Percentiles rank a stretch among this genome's conserved stretches.
These are phyloP conservation scores for Nematolebias whitei DNA, from an alignment of 2,113 vertebrate species.

Conservation along the genomic window DNA sequence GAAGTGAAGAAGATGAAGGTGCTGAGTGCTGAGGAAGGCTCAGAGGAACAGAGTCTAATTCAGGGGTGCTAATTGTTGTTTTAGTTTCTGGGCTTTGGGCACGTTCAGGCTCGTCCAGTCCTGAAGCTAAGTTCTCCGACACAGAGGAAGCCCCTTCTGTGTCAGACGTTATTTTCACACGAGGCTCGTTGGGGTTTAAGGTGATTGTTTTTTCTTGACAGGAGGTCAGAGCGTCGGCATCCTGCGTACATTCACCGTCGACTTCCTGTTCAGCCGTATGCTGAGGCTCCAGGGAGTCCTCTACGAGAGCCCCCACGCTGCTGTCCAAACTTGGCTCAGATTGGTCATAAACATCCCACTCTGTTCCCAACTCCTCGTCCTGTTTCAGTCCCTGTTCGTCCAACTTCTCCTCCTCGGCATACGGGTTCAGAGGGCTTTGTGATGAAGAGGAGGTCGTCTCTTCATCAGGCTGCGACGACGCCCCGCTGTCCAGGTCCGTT, in stretches of 20 bases:
- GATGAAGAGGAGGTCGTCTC: conserved; percentile 40
- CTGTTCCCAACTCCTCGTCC: conserved; percentile 56
- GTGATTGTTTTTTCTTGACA: conserved; percentile 52
- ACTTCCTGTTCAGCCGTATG: conserved; percentile 42
- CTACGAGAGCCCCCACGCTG: conserved; percentile 39
- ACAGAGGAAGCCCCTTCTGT: conserved; percentile 36
- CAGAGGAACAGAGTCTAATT: conserved; percentile 36
- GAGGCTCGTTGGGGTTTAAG: conserved; percentile 29
- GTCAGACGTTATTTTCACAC: conserved; percentile 33
- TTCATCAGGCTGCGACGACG: conserved; percentile 68
- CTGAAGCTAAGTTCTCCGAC: conserved; percentile 36
- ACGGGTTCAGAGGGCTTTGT: conserved; percentile 53
- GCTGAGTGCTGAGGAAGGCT: conserved; percentile 8
- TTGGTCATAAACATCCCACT: conserved; percentile 64
- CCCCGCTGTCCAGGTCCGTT: conserved; percentile 71
- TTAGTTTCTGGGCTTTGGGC: conserved; percentile 25
- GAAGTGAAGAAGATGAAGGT: conserved; percentile 41
- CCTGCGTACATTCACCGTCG: conserved; percentile 48
- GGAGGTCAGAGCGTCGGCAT: conserved; percentile 49
- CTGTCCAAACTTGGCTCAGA: conserved; percentile 64
- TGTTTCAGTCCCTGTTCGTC: conserved; percentile 16
- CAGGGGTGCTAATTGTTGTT: conserved; percentile 54
- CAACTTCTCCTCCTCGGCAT: conserved; percentile 47
- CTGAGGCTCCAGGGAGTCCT: conserved; percentile 49
- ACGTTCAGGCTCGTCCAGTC: conserved; percentile 31